Base-by-base conservation (phyloP, 2,113 vertebrate genomes). In the Oryzias javanicus region DNA sequence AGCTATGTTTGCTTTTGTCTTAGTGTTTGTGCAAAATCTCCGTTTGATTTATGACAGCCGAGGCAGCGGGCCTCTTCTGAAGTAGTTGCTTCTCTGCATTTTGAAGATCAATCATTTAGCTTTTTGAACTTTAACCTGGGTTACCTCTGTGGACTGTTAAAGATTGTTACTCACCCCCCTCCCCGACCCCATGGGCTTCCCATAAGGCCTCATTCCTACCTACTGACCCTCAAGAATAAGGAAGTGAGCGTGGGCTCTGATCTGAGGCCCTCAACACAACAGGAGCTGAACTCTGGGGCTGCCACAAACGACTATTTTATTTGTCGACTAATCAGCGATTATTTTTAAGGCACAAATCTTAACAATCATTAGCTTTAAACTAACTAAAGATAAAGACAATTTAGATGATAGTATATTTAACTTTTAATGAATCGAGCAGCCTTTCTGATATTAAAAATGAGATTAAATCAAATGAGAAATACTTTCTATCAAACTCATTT, bases 201-300 rank as follows among this genome's bases (percentile, higher is more conserved):
- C 69, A 49, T 82, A 65, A 71, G 65, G 60, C 76, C 60, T 82
- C 49, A 49, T 81, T 84, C 81, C 66, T 78, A 71, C 72, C 50
- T 47, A 71, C 1, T n/a, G 22, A 29, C 6, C 6, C 8, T 59
- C 72, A 58, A 79, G 83, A 70, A 84, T 78, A 75, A 74, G 55
- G 70, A 77, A 81, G 84, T 78, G 74, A 59, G 48, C 24, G 29
- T 60, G 70, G 76, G 65, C 69, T 80, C 60, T 76, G 49, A 59
- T 74, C 59, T 45, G 76, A 82, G 81, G 76, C 85, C 83, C 83
- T 80, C 7, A 69, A 62, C 64, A 42, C 76, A 80, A 76, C 72
- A 35, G 70, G 78, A 70, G 72, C 61, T 63, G 64, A 72, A 55
- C 22, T 2, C 2, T 22, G 3, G 22, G 22, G 22, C 22, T 22